A percentile compares a stretch with the other conserved stretches of the same genome.
Conservation (phyloP, 2,113 vertebrate genomes). For the Hystrix brachyura region DNA sequence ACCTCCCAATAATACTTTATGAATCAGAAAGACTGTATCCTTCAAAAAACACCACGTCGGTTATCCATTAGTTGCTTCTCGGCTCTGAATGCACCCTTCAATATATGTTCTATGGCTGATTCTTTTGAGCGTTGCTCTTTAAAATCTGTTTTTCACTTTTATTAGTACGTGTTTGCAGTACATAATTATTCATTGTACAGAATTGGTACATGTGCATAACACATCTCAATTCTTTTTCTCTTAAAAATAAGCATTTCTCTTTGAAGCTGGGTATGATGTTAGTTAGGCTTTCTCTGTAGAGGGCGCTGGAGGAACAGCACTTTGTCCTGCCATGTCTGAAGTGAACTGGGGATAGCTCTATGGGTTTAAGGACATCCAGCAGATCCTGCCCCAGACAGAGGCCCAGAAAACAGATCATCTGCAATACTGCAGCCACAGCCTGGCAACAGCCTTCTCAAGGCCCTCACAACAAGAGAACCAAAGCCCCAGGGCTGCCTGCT, state of each 20-base stretch:
- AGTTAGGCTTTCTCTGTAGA: neutral
- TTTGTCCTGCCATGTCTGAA: neutral
- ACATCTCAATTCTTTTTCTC: neutral
- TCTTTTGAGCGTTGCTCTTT: neutral
- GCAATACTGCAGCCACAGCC: neutral
- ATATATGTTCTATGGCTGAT: neutral
- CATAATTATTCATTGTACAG: neutral
- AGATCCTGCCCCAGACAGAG: neutral
- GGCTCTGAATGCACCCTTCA: neutral
- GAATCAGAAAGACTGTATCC: neutral
- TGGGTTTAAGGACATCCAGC: neutral
- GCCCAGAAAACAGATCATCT: neutral
- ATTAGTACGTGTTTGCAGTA: neutral
- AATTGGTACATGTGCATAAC: neutral
- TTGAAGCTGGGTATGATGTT: neutral
- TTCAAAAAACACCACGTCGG: neutral
- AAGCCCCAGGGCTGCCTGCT: neutral
- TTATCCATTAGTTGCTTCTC: neutral
- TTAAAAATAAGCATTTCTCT: neutral
- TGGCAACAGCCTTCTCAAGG: neutral
- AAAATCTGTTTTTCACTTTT: neutral
- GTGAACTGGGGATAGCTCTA: neutral
- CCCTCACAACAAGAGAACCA: neutral
- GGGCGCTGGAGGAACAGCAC: neutral
- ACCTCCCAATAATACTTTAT: neutral